These are phyloP conservation scores for Dysidea cf. avara DNA, from an alignment of 37 sponge, comb jelly and placozoan genomes.

Conservation along the genomic window DNA sequence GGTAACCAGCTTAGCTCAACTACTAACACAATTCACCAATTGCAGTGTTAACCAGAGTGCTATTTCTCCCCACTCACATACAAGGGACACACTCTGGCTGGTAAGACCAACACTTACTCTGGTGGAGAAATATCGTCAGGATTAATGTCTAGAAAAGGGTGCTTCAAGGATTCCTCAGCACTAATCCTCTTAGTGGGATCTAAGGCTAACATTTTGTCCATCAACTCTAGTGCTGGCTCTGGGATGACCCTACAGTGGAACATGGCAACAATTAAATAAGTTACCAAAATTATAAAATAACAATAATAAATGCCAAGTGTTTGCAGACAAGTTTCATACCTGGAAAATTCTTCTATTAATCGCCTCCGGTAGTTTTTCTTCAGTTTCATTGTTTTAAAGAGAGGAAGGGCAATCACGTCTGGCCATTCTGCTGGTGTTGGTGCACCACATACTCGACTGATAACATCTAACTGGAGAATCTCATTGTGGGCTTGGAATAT, in stretches of 20 bases:
- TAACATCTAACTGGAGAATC: constrained; percentile 76
- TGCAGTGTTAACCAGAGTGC: not conserved
- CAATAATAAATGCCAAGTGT: not conserved
- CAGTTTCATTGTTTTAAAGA: constrained; percentile 79
- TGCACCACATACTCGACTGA: constrained; percentile 92
- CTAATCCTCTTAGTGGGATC: constrained; percentile 88
- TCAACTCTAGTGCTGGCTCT: constrained; percentile 76
- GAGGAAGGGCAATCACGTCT: constrained; percentile 83
- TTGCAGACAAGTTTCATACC: constrained; percentile 28
- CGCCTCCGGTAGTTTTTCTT: constrained; percentile 80
- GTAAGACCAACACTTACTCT: constrained; percentile 67
- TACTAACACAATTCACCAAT: too few relatives aligned
- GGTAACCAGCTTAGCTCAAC: too few relatives aligned
- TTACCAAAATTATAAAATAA: constrained; percentile 1
- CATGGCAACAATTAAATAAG: too few relatives aligned
- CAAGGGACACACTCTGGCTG: not conserved
- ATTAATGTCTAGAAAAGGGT: constrained; percentile 80
- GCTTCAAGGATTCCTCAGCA: constrained; percentile 79
- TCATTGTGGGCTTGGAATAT: constrained; percentile 80
- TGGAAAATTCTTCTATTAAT: constrained; percentile 77
- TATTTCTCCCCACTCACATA: not conserved
- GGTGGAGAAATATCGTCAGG: constrained; percentile 46
- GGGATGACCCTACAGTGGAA: constrained; percentile 66
- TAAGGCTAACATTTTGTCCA: constrained; percentile 84
- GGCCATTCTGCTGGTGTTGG: constrained; percentile 96